phyloP scores from a whole-genome alignment of 2,888 invertebrate genomes.

The Alviniconcha strummeri region DNA sequence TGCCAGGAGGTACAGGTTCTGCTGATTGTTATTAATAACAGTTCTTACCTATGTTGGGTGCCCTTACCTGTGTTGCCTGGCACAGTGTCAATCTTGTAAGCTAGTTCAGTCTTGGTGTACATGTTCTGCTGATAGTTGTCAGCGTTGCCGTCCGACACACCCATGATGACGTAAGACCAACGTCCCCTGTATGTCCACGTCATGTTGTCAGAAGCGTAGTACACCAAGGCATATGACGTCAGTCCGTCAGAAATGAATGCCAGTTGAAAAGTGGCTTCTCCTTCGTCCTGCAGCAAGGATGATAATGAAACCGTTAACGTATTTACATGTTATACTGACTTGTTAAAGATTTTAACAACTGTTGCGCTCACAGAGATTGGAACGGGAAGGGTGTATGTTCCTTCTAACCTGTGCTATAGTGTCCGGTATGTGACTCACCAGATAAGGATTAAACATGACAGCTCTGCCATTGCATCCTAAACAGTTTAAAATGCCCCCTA shows the following conservation, averaged over 20 bases:
- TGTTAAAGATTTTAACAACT: not conserved
- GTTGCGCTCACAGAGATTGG: too few relatives aligned
- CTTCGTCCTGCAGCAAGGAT: too few relatives aligned
- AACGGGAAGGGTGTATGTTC: too few relatives aligned
- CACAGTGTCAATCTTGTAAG: not conserved
- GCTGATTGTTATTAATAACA: too few relatives aligned
- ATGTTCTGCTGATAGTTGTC: not conserved
- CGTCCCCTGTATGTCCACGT: conserved; percentile 2
- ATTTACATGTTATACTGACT: not conserved
- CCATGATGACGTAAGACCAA: not conserved
- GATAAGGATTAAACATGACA: too few relatives aligned
- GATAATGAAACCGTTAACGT: not conserved
- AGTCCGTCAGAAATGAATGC: conserved; percentile 14
- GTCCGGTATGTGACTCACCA: too few relatives aligned
- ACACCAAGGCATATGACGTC: not conserved
- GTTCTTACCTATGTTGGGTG: too few relatives aligned
- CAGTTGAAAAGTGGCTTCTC: conserved; percentile 17
- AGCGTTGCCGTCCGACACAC: not conserved
- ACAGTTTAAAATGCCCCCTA: too few relatives aligned
- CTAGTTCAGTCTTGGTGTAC: not conserved
- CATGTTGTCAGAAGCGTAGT: conserved; percentile 4
- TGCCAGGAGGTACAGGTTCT: too few relatives aligned
- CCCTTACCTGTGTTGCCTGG: not conserved
- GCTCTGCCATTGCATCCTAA: too few relatives aligned
- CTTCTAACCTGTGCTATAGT: too few relatives aligned